Evolutionary conservation across 1,140 invertebrate species (phyloP).

Genomic region (Drosophila willistoni): DNA sequence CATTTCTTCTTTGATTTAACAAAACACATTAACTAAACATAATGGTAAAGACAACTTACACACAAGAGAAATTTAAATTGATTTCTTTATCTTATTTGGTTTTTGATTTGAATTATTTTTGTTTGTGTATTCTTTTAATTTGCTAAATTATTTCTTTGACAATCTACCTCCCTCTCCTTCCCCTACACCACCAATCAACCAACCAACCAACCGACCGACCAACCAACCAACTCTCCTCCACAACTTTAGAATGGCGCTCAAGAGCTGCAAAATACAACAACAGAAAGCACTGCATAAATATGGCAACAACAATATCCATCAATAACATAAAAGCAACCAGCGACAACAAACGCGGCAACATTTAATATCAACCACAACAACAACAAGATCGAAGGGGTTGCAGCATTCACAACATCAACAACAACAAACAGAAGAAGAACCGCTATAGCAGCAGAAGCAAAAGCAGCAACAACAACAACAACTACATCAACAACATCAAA

Average conservation of each 20-base stretch:
- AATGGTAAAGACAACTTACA: neutral
- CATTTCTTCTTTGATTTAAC: neutral
- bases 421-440: conserved; percentile 23
- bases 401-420: conserved; percentile 13
- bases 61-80: neutral
- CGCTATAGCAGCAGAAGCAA: neutral
- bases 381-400: conserved; percentile 9
- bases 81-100: neutral
- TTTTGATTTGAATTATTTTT: neutral
- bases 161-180: conserved; percentile 26
- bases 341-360: too few species aligned
- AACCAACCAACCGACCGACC: too few species aligned
- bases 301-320: conserved; percentile 47
- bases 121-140: conserved; percentile 9
- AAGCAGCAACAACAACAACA: conserved; percentile 30
- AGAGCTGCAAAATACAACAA: conserved; percentile 83
- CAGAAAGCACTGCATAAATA: conserved; percentile 81
- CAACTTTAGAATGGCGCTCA: conserved; percentile 73
- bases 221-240: conserved; percentile 12
- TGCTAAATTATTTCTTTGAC: conserved; percentile 46
- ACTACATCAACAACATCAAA: too few species aligned
- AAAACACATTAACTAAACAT: neutral
- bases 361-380: conserved; percentile 24
- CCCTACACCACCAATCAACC: neutral
- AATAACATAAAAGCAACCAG: conserved; percentile 53